Evolutionary conservation across 92 coral and sea anemone species (phyloP).

Genomic region (Virgularia gustaviana): DNA sequence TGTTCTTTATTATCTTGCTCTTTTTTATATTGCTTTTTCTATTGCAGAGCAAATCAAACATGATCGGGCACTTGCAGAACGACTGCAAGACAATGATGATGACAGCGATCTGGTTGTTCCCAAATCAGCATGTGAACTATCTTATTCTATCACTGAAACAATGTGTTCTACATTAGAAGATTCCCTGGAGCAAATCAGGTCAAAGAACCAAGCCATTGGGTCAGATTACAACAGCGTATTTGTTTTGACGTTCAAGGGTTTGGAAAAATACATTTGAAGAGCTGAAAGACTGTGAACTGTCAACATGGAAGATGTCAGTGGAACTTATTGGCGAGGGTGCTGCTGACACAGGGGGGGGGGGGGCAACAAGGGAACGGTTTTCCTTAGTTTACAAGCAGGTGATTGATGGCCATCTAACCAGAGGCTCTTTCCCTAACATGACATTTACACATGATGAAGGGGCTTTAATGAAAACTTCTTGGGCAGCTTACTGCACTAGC

Average conservation of each 20-base stretch:
- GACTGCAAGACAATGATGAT: not conserved
- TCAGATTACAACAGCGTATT: not conserved
- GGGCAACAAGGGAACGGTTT: conserved; percentile 44
- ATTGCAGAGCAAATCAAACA: not conserved
- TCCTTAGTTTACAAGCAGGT: conserved; percentile 28
- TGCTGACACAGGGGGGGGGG: conserved; percentile 51
- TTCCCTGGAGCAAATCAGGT: not conserved
- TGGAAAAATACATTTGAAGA: conserved; percentile 17
- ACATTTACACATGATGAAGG: conserved; percentile 53
- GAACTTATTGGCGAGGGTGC: conserved; percentile 43
- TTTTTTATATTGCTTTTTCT: not conserved
- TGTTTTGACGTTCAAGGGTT: conserved; percentile 8
- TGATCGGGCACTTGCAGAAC: not conserved
- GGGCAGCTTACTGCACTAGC: conserved; percentile 55
- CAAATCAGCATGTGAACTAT: not conserved
- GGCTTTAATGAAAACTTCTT: conserved; percentile 37
- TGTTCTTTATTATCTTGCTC: too few species aligned
- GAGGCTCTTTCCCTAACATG: conserved; percentile 50
- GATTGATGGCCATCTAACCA: conserved; percentile 25
- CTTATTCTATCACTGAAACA: not conserved
- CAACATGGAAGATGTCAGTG: conserved; percentile 19
- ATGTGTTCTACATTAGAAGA: not conserved
- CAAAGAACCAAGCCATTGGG: not conserved
- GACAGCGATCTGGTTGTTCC: not conserved
- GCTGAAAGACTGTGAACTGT: not conserved